Evolutionary conservation across 2,888 invertebrate species (phyloP), one percentile per base, ranked within the genome.

Genomic region (Coenonympha arcania): DNA sequence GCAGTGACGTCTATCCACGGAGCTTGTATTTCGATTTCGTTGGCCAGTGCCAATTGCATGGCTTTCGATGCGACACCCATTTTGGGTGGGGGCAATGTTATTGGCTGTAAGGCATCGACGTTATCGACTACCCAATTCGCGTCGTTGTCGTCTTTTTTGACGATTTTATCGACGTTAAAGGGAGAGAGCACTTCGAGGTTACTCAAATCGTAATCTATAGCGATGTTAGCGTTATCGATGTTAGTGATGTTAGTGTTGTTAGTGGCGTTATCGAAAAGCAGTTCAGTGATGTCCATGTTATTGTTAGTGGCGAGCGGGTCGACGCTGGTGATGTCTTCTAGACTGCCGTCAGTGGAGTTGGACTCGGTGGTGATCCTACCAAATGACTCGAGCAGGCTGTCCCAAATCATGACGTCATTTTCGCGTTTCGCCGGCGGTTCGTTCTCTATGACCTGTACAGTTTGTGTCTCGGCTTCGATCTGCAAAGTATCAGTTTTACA

Each of bases 1-100:
- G 91, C 90, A 58, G 90, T 91, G 0, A 92, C 91, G 65, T 93
- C 92, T 1, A 91, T 88, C 93, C 93, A 93, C 0, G 91, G 90
- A 0, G 91, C 89, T 54, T 92, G 91, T 31, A 92, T 84, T 73
- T 93, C 93, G 56, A 93, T 90, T 66, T 93, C 93, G 26, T 92
- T 91, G 0, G 93, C 93, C 60, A 92, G 79, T 3, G 92, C 92
- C 60, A 93, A 74, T 64, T 93, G 91, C 61, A 92, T 86, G 0
- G 92, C 93, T 74, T 79, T 80, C 1, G 80, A 69, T 64, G 75
- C 77, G 1, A 78, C 62, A 62, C 80, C 79, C 33, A 75, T 62
- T 62, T 76, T 42, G 58, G 55, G 31, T 6, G 66, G 42, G 0
- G 67, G 59, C 13, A 69, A 58, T 2, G 64, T 34, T 26, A 61